A percentile compares a stretch with the other conserved stretches of the same genome.
These are phyloP conservation scores for Axea sp. DNA, from an alignment of 2,888 invertebrate species.

Conservation along the genomic window DNA sequence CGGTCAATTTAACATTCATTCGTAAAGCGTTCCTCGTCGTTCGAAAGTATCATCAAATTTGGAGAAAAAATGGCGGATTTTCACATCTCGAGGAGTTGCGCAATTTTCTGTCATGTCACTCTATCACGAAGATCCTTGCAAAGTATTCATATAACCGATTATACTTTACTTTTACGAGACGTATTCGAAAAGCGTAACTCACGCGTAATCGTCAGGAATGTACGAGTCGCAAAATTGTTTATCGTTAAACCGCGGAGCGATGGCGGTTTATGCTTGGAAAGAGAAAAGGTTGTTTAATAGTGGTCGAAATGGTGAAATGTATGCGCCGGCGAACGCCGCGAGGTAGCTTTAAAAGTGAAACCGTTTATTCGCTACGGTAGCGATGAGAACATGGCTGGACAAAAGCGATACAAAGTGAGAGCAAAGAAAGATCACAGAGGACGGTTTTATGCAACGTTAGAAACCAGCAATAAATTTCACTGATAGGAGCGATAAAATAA, in stretches of 20 bases:
- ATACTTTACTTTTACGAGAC: background rate
- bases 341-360: constrained; percentile 70
- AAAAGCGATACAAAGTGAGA: constrained; percentile 44
- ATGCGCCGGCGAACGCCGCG: constrained; percentile 42
- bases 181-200: constrained; percentile 14
- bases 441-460: constrained; percentile 54
- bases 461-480: constrained; percentile 48
- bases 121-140: background rate
- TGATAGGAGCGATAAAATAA: constrained; percentile 27
- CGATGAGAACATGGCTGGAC: constrained; percentile 43
- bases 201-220: constrained; percentile 22
- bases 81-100: background rate
- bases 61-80: too few species aligned
- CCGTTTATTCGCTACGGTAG: constrained; percentile 57
- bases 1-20: too few species aligned
- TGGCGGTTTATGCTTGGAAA: constrained; percentile 15
- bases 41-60: too few species aligned
- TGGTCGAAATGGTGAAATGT: constrained; percentile 53
- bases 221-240: constrained; percentile 22
- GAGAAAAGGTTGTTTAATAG: constrained; percentile 49
- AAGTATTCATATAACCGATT: constrained; percentile 6
- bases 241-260: constrained; percentile 22
- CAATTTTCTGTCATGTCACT: constrained; percentile 1
- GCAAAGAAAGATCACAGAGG: constrained; percentile 50
- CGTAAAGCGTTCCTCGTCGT: too few species aligned